Conservation (phyloP, 2,888 invertebrate species). For the Hypomecis atomaria region DNA sequence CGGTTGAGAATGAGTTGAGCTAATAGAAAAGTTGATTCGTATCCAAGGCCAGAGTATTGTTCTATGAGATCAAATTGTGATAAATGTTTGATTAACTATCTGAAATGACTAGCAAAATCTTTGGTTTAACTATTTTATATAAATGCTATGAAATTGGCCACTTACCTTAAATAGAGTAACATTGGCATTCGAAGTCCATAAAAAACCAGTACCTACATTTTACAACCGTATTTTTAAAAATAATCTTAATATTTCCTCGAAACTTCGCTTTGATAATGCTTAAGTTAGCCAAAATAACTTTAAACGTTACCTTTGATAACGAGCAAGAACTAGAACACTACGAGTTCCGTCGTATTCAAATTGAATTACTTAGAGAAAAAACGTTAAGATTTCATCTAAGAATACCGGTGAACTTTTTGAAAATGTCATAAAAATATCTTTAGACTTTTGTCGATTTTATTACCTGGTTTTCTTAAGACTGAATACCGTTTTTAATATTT, state of each 20-base stretch:
- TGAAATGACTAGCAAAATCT: constrained; percentile 55
- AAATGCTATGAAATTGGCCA: constrained; percentile 23
- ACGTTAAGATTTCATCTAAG: not conserved
- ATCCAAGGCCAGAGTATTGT: constrained; percentile 23
- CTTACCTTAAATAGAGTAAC: constrained; percentile 37
- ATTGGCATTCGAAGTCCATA: constrained; percentile 1
- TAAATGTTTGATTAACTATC: constrained; percentile 36
- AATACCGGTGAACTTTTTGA: not conserved
- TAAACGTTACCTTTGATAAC: too few species aligned
- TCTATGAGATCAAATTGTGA: constrained; percentile 52
- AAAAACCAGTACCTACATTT: constrained; percentile 8
- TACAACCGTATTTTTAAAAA: not conserved
- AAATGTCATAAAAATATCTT: not conserved
- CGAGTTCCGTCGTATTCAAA: too few species aligned
- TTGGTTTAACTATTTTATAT: constrained; percentile 46
- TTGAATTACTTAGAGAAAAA: too few species aligned
- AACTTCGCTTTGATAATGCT: not conserved
- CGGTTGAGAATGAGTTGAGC: not conserved
- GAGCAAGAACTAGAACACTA: too few species aligned
- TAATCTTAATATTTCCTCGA: not conserved
- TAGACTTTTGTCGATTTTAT: not conserved
- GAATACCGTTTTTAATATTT: constrained; percentile 53
- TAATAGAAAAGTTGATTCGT: not conserved
- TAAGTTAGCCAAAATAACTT: too few species aligned
- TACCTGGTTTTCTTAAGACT: not conserved